phyloP scores from a whole-genome alignment of 2,113 vertebrate species.

The Ascaphus truei region DNA sequence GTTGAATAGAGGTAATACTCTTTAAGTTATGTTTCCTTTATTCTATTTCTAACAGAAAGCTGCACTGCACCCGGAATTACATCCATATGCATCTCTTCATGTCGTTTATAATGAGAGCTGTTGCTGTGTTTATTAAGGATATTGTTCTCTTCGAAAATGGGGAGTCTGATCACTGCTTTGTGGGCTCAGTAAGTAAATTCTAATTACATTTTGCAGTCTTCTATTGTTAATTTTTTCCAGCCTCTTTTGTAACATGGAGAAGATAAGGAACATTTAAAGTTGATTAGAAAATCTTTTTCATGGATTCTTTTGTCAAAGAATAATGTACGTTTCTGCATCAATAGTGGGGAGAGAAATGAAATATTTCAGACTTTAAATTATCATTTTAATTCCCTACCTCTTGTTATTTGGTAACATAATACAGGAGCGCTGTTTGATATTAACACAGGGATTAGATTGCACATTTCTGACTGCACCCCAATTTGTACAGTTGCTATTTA shows the following conservation, averaged over 20 bases:
- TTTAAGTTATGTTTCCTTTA: neutral
- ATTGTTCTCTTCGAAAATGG: slow-evolving; percentile 76
- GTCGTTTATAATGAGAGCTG: slow-evolving; percentile 89
- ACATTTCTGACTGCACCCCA: too few relatives aligned
- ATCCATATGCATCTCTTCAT: slow-evolving; percentile 92
- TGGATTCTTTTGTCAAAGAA: too few relatives aligned
- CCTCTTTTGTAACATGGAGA: neutral
- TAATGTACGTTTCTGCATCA: too few relatives aligned
- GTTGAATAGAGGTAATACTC: too few relatives aligned
- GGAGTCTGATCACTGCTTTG: slow-evolving; percentile 75
- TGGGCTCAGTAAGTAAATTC: slow-evolving; percentile 70
- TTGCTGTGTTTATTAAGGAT: slow-evolving; percentile 87
- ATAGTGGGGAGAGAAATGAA: too few relatives aligned
- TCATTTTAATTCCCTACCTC: too few relatives aligned
- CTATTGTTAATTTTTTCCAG: neutral
- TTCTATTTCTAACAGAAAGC: slow-evolving; percentile 66
- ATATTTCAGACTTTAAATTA: too few relatives aligned
- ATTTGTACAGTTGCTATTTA: too few relatives aligned
- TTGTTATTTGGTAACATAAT: too few relatives aligned
- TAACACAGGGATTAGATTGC: too few relatives aligned
- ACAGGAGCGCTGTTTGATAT: too few relatives aligned
- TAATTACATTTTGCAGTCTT: rapidly evolving
- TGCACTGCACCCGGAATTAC: slow-evolving; percentile 92
- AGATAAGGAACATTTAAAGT: neutral
- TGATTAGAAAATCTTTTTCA: too few relatives aligned